phyloP scores from a whole-genome alignment of 2,113 vertebrate species.

The Motacilla tschutschensis region DNA sequence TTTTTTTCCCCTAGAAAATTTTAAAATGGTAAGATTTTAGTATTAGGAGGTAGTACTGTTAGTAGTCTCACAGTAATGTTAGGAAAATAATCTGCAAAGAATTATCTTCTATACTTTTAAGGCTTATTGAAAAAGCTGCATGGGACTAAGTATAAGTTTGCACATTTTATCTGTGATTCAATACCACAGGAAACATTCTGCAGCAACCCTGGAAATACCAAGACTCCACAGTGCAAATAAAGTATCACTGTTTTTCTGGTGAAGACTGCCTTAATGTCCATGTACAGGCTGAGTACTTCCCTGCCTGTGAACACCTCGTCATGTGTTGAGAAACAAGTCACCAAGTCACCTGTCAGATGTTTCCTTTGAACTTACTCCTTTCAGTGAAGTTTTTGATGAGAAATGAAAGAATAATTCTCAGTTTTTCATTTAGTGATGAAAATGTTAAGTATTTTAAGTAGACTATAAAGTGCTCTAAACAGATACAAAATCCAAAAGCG shows the following conservation, averaged over 20 bases:
- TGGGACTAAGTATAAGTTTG: not conserved
- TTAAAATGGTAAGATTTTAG: not conserved
- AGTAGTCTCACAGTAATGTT: not conserved
- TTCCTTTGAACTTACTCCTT: not conserved
- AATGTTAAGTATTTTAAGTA: not conserved
- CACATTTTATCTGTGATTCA: not conserved
- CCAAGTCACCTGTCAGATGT: not conserved
- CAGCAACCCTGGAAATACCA: not conserved
- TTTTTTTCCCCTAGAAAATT: not conserved
- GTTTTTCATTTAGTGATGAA: not conserved
- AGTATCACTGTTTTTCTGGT: not conserved
- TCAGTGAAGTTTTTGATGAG: not conserved
- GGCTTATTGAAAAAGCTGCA: not conserved
- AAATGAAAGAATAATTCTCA: not conserved
- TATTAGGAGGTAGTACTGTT: not conserved
- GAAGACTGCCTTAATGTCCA: not conserved
- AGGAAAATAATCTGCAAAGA: not conserved
- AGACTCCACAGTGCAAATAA: not conserved
- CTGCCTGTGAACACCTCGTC: not conserved
- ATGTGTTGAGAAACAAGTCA: not conserved
- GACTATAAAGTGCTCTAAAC: not conserved
- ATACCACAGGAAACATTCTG: not conserved
- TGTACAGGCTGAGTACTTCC: rapidly evolving
- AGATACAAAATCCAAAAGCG: not conserved
- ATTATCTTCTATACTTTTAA: not conserved